Base-by-base conservation (phyloP, 2,888 invertebrate species). In the Eilema depressum region DNA sequence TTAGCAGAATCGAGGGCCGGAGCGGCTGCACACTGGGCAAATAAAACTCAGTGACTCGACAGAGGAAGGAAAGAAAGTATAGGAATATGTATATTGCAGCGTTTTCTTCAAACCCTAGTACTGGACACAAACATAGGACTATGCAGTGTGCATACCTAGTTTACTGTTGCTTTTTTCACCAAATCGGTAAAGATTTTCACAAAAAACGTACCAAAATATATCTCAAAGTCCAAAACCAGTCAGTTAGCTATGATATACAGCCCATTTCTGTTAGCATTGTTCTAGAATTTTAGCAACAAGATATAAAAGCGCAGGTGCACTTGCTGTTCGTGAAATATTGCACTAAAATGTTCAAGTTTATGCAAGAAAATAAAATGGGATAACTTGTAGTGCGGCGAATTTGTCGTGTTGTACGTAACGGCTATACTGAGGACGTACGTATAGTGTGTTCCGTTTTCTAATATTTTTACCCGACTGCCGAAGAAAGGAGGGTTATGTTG, bases 291-390 rank as follows among this genome's bases (percentile, higher is more conserved):
- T 70, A 73, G 77, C 76, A 76, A 72, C 70, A 78, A 73, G 74
- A 78, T 68, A 67, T 69, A 67, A 78, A 73, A 66, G 77, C 80
- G 71, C 88, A 88, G 86, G 87, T 89, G 89, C 84, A 88, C 70
- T 76, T 75, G 77, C 72, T 70, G 57, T 25, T 74, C 75, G 80
- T 88, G 85, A 89, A 86, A 88, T 88, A 89, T 88, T 85, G 85
- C 83, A 77, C 77, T 76, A 71, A 80, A 85, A 87, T 86, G 73
- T 75, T 77, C 83, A 78, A 80, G 82, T 85, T 82, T 85, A 81
- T 82, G 77, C 80, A 76, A 75, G 84, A 85, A 86, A 82, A 81
- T 81, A 82, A 79, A 80, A 78, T 75, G 73, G 64, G 77, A 83
- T 84, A 86, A 82, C 82, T 85, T 80, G 82, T 77, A 72, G 61